Conservation (phyloP, 2,888 invertebrate species). For the Argyra leucocephala region DNA sequence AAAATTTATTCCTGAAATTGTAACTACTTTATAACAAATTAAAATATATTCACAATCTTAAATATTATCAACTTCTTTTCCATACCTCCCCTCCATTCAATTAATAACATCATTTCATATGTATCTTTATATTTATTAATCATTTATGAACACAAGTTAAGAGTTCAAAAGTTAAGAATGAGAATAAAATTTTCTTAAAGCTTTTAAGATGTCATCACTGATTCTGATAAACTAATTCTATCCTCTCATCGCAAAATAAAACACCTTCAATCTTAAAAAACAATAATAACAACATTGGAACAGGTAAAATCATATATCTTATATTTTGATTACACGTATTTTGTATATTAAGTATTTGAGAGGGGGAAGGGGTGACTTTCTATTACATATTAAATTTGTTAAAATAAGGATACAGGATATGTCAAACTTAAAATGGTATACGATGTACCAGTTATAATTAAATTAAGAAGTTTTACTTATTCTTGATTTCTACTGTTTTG, state of each 20-base stretch:
- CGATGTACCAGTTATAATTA: not conserved
- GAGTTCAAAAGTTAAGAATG: not conserved
- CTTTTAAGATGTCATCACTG: not conserved
- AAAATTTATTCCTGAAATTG: no score
- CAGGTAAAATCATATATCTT: not conserved
- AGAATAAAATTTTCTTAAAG: not conserved
- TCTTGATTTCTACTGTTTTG: not conserved
- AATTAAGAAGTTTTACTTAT: not conserved
- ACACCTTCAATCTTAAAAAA: not conserved
- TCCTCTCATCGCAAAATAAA: not conserved
- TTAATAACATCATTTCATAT: no score
- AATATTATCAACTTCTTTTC: no score
- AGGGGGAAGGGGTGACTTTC: no score
- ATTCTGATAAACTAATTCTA: not conserved
- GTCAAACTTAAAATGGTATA: slow-evolving; percentile 1
- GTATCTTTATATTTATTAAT: no score
- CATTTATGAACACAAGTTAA: no score
- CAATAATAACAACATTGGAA: not conserved
- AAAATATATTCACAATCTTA: no score
- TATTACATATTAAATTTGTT: not conserved
- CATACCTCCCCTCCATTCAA: no score
- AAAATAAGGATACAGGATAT: not conserved
- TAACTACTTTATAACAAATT: no score
- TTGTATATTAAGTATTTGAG: not conserved
- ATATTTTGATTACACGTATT: not conserved